Percentiles rank a stretch among this genome's conserved stretches.
These are phyloP conservation scores for Enteromius paludinosus DNA, from an alignment of 2,797 vertebrate genomes.

Conservation along the genomic window DNA sequence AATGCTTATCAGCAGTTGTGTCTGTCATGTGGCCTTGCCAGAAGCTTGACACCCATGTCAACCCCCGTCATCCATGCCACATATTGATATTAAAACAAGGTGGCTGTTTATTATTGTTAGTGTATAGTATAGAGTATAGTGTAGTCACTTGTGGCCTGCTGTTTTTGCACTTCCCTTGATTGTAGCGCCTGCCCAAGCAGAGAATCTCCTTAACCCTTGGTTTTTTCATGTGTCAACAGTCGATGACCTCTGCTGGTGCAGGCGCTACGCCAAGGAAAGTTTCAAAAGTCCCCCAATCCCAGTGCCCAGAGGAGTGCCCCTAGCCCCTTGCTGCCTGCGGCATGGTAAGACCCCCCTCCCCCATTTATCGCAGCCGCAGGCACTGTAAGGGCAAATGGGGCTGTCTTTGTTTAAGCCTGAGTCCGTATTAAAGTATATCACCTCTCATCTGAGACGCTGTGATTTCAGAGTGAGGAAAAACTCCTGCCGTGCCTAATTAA, in stretches of 20 bases:
- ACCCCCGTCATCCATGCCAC: constrained; percentile 36
- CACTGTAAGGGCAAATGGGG: constrained; percentile 55
- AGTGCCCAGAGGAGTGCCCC: constrained; percentile 66
- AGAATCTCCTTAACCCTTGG: constrained; percentile 69
- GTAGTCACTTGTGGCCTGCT: constrained; percentile 4
- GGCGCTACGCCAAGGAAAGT: constrained; percentile 69
- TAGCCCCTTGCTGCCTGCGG: constrained; percentile 68
- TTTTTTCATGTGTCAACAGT: constrained; percentile 73
- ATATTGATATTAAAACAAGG: not conserved
- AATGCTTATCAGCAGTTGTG: constrained; percentile 71
- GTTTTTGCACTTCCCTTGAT: constrained; percentile 58
- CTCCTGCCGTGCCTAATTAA: constrained; percentile 76
- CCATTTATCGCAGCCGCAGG: constrained; percentile 35
- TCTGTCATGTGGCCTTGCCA: constrained; percentile 69
- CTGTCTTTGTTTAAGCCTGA: constrained; percentile 67
- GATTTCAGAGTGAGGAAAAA: constrained; percentile 59
- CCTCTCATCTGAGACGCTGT: constrained; percentile 64
- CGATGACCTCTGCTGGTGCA: constrained; percentile 72
- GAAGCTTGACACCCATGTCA: constrained; percentile 24
- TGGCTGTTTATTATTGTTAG: not conserved
- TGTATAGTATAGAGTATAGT: not conserved
- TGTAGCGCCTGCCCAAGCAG: constrained; percentile 69
- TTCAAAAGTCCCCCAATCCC: constrained; percentile 64
- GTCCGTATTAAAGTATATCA: constrained; percentile 62
- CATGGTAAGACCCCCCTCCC: constrained; percentile 64